phyloP scores from a whole-genome alignment of 2,797 vertebrate genomes.

The Echeneis naucrates region DNA sequence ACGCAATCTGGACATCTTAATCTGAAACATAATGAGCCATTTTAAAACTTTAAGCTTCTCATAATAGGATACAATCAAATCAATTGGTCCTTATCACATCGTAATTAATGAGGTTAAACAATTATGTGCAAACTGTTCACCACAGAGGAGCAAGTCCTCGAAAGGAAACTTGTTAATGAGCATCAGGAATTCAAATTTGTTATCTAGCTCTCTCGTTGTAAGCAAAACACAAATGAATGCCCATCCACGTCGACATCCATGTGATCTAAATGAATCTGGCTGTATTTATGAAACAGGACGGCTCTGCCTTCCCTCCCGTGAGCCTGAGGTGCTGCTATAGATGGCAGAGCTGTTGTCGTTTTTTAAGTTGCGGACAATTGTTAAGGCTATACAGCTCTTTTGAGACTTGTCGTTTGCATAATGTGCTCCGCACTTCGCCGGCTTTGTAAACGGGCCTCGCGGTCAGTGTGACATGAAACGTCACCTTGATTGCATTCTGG shows the following conservation, averaged over 20 bases:
- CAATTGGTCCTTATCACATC: background rate
- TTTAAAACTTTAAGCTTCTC: background rate
- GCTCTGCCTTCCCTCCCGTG: background rate
- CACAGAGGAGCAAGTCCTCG: background rate
- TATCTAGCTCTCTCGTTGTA: background rate
- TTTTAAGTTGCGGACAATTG: conserved; percentile 7
- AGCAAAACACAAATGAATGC: conserved; percentile 18
- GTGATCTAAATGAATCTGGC: conserved; percentile 47
- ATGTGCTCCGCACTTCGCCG: background rate
- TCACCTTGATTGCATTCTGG: conserved; percentile 14
- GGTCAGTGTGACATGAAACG: conserved; percentile 6
- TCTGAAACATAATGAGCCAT: background rate
- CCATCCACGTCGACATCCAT: conserved; percentile 27
- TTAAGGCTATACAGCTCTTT: background rate
- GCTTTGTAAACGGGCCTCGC: background rate
- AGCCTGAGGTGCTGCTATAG: background rate
- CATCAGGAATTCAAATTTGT: too few relatives aligned
- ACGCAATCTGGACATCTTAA: conserved; percentile 5
- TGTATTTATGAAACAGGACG: conserved; percentile 23
- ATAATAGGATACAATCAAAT: background rate
- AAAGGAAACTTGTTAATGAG: background rate
- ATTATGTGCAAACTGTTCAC: background rate
- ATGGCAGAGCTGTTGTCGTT: background rate
- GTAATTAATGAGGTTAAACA: conserved; percentile 20
- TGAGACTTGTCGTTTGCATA: background rate